Conservation (phyloP, 1,140 invertebrate genomes). For the Ephestia elutella region DNA sequence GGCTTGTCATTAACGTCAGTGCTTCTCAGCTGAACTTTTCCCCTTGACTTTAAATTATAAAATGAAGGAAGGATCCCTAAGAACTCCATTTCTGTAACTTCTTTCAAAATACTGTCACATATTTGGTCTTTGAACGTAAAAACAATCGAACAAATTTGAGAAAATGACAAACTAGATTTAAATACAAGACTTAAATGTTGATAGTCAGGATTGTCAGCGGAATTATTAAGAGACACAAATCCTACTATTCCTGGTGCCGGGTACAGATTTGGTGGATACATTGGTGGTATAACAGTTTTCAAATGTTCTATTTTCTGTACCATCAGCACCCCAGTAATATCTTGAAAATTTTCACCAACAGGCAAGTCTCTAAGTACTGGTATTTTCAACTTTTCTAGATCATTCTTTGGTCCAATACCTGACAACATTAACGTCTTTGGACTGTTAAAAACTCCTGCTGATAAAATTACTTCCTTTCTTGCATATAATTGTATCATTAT, state of each 20-base stretch:
- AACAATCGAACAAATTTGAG: not conserved
- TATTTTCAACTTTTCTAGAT: conserved; percentile 54
- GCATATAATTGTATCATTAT: too few species aligned
- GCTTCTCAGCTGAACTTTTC: conserved; percentile 59
- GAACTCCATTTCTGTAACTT: not conserved
- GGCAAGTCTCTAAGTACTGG: conserved; percentile 64
- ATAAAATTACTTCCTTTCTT: conserved; percentile 76
- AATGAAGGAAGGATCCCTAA: conserved; percentile 5
- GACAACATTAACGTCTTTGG: conserved; percentile 76
- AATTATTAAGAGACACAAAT: conserved; percentile 3
- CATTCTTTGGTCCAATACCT: conserved; percentile 72
- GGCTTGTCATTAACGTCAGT: conserved; percentile 74
- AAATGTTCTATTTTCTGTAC: conserved; percentile 8
- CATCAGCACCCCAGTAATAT: conserved; percentile 42
- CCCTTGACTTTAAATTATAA: conserved; percentile 73
- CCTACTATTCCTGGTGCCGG: conserved; percentile 11
- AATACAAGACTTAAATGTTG: too few species aligned
- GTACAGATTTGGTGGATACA: not conserved
- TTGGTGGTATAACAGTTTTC: not conserved
- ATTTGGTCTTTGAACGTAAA: conserved; percentile 9
- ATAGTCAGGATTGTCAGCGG: conserved; percentile 14
- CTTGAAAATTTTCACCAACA: conserved; percentile 76
- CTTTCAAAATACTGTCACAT: not conserved
- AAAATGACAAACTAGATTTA: too few species aligned
- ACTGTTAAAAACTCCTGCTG: too few species aligned